Evolutionary conservation across 2,888 invertebrate genomes (phyloP), one percentile per base, ranked within the genome.

Genomic region (Lepidocyrtoides sp.): DNA sequence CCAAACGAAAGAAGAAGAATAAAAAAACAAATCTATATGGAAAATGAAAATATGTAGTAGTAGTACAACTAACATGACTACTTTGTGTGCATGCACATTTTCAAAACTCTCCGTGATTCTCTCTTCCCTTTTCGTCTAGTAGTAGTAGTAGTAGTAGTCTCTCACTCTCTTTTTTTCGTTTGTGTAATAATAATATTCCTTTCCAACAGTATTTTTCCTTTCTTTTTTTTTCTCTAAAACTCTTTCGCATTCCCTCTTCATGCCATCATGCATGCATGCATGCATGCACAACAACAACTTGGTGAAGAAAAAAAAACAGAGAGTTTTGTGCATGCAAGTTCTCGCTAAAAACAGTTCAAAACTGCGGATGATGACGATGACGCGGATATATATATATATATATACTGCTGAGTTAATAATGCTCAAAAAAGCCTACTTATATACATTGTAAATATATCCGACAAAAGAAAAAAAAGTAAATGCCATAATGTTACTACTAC

Each of bases 301-400:
- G 32, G 17, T 23, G 8, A 63, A 14, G 60, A 29, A 66, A 66
- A 26, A 29, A 79, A 57, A 57, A 79, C 54, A 79, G 79, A 17
- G 79, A n/a, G n/a, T n/a, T n/a, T 81, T 81, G 81, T 69, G 89
- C 89, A 89, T 89, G 89, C 83, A 89, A 89, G 48, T 83, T 89
- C 89, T 89, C 75, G 82, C 83, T 57, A 89, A 89, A 89, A 82
- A 32, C 32, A 36, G 54, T 32, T 79, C 32, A 48, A 84, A 84
- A 69, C n/a, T 84, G 84, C 66, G 41, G 82, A 63, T 79, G 84
- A 82, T 57, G 84, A 63, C 57, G 84, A 63, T 57, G 69, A 66
- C 36, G 85, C 51, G 51, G 69, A 66, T 84, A 72, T 85, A n/a
- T n/a, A n/a, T n/a, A n/a, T n/a, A n/a, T n/a, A n/a, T n/a, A n/a